These are phyloP conservation scores for Ptycholaimellus sp. DNA, from an alignment of 2,888 invertebrate species.

Conservation along the genomic window DNA sequence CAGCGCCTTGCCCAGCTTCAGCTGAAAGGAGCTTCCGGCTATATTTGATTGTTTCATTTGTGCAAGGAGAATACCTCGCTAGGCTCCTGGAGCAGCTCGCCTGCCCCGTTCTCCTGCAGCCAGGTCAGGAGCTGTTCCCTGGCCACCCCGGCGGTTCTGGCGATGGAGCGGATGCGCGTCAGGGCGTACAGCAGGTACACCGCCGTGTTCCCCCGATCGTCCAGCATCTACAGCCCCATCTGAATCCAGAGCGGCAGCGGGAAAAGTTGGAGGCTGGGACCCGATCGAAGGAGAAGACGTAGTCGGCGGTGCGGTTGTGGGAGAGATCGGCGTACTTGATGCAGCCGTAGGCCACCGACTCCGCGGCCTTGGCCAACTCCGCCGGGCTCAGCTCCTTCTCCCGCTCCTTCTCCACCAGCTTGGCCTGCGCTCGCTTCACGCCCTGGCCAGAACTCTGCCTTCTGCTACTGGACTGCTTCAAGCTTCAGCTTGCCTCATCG, in stretches of 20 bases:
- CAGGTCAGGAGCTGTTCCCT: conserved; percentile 34
- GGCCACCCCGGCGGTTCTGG: conserved; percentile 28
- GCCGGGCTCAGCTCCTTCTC: conserved; percentile 21
- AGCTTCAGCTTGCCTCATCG: conserved; percentile 46
- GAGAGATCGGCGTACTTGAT: conserved; percentile 91
- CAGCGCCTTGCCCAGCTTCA: conserved; percentile 59
- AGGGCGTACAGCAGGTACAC: conserved; percentile 82
- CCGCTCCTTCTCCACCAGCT: conserved; percentile 30
- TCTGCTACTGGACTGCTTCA: conserved; percentile 12
- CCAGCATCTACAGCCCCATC: conserved; percentile 48
- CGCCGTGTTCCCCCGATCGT: conserved; percentile 94
- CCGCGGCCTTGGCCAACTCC: conserved; percentile 15
- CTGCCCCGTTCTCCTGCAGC: conserved; percentile 38
- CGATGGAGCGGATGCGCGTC: conserved; percentile 53
- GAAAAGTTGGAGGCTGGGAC: conserved; percentile 17
- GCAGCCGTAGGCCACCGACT: conserved; percentile 85
- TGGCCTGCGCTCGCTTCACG: conserved; percentile 27
- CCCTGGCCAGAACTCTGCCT: conserved; percentile 33
- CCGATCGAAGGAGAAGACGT: conserved; percentile 90
- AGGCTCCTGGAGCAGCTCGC: conserved; percentile 43
- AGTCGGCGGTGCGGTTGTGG: conserved; percentile 63
- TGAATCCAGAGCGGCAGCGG: no score
- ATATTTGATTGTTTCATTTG: no score
- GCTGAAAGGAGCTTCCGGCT: no score
- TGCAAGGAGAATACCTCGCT: no score